Conservation (phyloP, 1,140 invertebrate genomes). For the Drosophila orosa region DNA sequence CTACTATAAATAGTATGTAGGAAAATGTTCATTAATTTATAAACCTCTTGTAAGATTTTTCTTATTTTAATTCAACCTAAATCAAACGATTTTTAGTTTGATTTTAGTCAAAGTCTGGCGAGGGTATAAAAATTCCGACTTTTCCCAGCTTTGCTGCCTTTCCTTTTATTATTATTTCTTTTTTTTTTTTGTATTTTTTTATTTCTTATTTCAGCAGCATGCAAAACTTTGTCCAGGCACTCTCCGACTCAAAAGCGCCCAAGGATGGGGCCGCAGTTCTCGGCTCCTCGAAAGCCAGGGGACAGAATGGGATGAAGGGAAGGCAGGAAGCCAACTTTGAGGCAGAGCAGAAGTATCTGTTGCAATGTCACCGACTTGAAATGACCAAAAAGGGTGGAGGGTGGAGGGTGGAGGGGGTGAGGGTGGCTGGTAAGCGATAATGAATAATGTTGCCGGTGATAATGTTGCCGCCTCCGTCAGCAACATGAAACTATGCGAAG, state of each 20-base stretch:
- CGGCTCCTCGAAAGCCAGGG: not conserved
- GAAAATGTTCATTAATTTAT: no score
- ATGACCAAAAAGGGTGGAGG: constrained; percentile 16
- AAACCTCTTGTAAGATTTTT: no score
- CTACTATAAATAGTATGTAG: no score
- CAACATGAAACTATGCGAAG: constrained; percentile 29
- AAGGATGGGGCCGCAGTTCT: constrained; percentile 2
- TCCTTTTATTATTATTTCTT: constrained; percentile 41
- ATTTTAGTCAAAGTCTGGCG: no score
- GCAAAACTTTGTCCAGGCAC: constrained; percentile 72
- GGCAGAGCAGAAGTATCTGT: constrained; percentile 68
- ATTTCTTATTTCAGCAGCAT: constrained; percentile 41
- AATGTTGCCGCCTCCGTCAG: constrained; percentile 70
- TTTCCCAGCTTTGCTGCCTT: not conserved
- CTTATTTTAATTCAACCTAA: no score
- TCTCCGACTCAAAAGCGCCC: constrained; percentile 57
- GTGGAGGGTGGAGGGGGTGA: not conserved
- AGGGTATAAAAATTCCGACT: not conserved
- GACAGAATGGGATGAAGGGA: not conserved
- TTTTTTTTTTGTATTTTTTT: constrained; percentile 43
- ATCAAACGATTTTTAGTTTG: no score
- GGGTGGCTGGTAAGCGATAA: constrained; percentile 56
- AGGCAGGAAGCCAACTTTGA: constrained; percentile 48
- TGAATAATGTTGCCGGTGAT: constrained; percentile 77
- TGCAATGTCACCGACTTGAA: constrained; percentile 78